Base-by-base conservation (phyloP, 2,797 vertebrate species). In the Atherinosoma microstoma region DNA sequence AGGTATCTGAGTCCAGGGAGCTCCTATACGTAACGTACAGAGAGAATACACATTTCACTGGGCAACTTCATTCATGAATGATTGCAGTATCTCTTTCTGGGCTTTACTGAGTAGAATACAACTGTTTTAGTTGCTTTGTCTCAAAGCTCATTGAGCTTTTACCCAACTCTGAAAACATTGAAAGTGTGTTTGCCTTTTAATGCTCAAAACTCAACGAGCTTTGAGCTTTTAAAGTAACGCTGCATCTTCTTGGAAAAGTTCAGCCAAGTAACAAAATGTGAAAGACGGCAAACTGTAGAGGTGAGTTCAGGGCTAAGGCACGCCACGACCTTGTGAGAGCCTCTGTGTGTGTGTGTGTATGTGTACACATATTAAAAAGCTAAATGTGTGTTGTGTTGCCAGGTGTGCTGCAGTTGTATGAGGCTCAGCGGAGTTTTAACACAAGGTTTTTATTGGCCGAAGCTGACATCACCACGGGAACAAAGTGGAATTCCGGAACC, bases 341-440 rank as follows among this genome's bases (percentile, higher is more conserved):
- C n/a, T 57, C 62, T 36, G 51, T 45, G 74, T 60, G 61, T 36
- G 51, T 45, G 74, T 60, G 61, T 68, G 78, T 64, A 42, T 78
- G 70, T 76, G 61, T 83, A 22, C 45, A 74, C 75, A 79, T 71
- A 79, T 83, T 76, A 51, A 80, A 86, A 85, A 72, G 71, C 60
- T 69, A 84, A 75, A 73, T 82, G 83, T 89, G 87, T 87, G 88
- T 88, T 84, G 87, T 84, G 87, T 84, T 89, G 89, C 89, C 89
- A 91, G 89, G 88, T 90, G 89, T 87, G 83, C 85, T 77, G 75
- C 1, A 54, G 77, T 86, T 89, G 78, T 84, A 90, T 83, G 84
- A 80, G 91, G 75, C 90, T 91, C 87, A 61, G 87, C 58, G 84
- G 90, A 87, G 87, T 88, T 91, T 89, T 91, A 87, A 91, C 73